Percentiles rank a stretch among this genome's conserved stretches.
These are phyloP conservation scores for Calypte anna DNA, from an alignment of 2,113 vertebrate species.

Conservation along the genomic window DNA sequence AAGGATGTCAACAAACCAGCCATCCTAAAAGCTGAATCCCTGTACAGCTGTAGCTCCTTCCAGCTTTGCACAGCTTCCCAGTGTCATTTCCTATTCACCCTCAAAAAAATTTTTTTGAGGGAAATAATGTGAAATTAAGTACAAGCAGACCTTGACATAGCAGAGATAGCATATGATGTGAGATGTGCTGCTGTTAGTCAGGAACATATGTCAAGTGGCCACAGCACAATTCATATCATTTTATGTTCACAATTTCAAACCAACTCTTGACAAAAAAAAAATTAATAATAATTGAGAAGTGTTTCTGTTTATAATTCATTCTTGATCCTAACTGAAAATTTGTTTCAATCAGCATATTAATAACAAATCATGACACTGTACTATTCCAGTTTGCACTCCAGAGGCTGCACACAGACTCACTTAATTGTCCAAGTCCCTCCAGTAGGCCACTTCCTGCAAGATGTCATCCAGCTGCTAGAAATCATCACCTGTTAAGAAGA, in stretches of 20 bases:
- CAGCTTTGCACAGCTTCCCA: slow-evolving; percentile 34
- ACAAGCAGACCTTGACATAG: slow-evolving; percentile 31
- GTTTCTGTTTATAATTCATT: neutral
- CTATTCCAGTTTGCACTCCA: neutral
- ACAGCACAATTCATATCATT: neutral
- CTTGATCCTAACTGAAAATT: slow-evolving; percentile 16
- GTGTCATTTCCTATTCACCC: slow-evolving; percentile 49
- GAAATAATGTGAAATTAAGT: slow-evolving; percentile 17
- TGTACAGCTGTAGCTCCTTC: slow-evolving; percentile 41
- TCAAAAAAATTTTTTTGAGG: slow-evolving; percentile 4
- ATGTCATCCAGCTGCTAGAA: neutral
- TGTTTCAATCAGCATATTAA: neutral
- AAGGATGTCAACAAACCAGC: slow-evolving; percentile 64
- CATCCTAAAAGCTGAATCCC: slow-evolving; percentile 56
- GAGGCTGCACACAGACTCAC: neutral
- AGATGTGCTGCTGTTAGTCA: slow-evolving; percentile 16
- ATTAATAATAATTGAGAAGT: slow-evolving; percentile 17
- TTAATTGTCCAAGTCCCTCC: neutral
- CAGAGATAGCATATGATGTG: slow-evolving; percentile 6
- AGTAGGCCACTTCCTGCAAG: neutral
- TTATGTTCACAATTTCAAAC: slow-evolving; percentile 22
- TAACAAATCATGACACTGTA: neutral
- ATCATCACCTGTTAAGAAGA: neutral
- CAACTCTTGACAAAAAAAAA: slow-evolving; percentile 50
- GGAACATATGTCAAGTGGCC: slow-evolving; percentile 49